Evolutionary conservation across 2,797 vertebrate genomes (phyloP).

Genomic region (Silurus lanzhouensis): DNA sequence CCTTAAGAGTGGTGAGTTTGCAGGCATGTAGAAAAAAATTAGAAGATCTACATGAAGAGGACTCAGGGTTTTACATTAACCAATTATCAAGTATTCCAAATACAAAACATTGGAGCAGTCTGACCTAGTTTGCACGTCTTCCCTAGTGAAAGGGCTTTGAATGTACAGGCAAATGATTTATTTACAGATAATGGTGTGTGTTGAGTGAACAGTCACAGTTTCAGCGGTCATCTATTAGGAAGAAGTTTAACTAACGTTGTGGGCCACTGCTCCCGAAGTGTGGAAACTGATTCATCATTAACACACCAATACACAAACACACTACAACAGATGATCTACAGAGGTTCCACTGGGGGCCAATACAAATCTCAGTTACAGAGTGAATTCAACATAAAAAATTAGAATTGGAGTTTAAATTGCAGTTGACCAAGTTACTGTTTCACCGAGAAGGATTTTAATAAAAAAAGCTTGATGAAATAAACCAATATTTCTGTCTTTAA

Average conservation of each 20-base stretch:
- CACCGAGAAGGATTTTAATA: constrained; percentile 7
- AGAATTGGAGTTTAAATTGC: constrained; percentile 1
- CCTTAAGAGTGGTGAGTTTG: constrained; percentile 17
- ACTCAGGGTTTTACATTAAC: neutral
- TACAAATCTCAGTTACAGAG: constrained; percentile 1
- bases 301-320: constrained; percentile 34
- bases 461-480: constrained; percentile 2
- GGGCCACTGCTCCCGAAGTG: constrained; percentile 48
- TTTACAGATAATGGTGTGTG: constrained; percentile 58
- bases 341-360: neutral
- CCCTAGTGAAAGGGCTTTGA: constrained; percentile 41
- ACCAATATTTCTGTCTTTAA: constrained; percentile 14
- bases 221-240: constrained; percentile 59
- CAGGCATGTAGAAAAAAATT: neutral
- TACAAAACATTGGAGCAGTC: constrained; percentile 6
- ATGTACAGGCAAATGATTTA: constrained; percentile 54
- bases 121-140: constrained; percentile 42
- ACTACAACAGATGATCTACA: constrained; percentile 15
- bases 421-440: neutral
- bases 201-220: constrained; percentile 51
- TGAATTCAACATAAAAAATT: constrained; percentile 11
- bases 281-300: constrained; percentile 58
- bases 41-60: neutral
- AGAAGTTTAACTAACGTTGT: constrained; percentile 50
- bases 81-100: neutral